Conservation (phyloP, 2,888 invertebrate genomes). For the Meiosimyza decipiens region DNA sequence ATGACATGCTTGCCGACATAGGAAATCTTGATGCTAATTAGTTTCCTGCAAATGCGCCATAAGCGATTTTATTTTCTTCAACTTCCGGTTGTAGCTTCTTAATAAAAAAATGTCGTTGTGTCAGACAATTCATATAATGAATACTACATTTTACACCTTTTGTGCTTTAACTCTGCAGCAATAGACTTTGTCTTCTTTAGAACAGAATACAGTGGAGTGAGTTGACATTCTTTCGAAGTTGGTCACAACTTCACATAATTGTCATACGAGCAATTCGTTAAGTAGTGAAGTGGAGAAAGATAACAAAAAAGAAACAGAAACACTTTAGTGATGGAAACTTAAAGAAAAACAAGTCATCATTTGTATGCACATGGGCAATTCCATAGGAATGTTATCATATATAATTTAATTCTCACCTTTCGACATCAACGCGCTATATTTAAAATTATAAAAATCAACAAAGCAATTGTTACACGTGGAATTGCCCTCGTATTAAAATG, state of each 20-base stretch:
- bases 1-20: constrained; percentile 4
- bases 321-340: background rate
- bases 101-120: background rate
- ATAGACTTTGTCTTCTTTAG: background rate
- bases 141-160: background rate
- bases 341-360: background rate
- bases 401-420: too few species aligned
- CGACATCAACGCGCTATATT: too few species aligned
- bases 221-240: constrained; percentile 23
- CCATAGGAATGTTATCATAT: too few species aligned
- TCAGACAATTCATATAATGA: background rate
- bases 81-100: background rate
- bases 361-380: too few species aligned
- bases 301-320: background rate
- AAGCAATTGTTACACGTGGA: background rate
- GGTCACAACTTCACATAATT: constrained; percentile 17
- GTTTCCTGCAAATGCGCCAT: constrained; percentile 11
- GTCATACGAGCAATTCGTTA: constrained; percentile 8
- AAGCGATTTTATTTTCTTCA: background rate
- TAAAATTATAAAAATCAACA: too few species aligned
- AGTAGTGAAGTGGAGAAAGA: constrained; percentile 12
- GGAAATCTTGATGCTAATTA: constrained; percentile 3
- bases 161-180: background rate
- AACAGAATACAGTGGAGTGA: background rate
- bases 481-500: background rate